Percentiles rank a stretch among this genome's conserved stretches.
Evolutionary conservation across 2,888 invertebrate species (phyloP).

Genomic region (Heliconius ethilla): DNA sequence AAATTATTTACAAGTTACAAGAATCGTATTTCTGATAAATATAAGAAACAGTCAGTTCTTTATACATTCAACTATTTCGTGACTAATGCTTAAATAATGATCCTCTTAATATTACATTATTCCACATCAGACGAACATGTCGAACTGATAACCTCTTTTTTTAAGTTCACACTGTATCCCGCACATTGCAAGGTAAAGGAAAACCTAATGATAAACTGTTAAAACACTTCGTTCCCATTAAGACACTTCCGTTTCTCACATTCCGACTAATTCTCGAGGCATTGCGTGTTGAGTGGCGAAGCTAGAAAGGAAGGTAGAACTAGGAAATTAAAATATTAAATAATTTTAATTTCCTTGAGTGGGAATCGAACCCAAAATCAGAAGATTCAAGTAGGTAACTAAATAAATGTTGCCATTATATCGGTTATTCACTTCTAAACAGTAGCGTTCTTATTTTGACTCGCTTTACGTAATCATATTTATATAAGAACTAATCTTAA

Average conservation of each 20-base stretch:
- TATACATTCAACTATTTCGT: slow-evolving; percentile 15
- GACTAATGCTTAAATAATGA: slow-evolving; percentile 37
- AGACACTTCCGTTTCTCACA: background rate
- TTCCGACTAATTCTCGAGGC: too few species aligned
- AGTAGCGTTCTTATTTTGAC: background rate
- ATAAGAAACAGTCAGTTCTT: background rate
- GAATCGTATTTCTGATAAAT: background rate
- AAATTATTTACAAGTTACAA: background rate
- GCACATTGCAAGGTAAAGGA: too few species aligned
- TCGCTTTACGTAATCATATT: slow-evolving; percentile 5
- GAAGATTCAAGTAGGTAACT: too few species aligned
- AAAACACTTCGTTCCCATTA: too few species aligned
- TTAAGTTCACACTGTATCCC: background rate
- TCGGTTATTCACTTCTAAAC: slow-evolving; percentile 7
- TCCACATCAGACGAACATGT: background rate
- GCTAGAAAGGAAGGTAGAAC: too few species aligned
- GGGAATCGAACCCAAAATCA: background rate
- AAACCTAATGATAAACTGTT: too few species aligned
- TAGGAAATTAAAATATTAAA: background rate
- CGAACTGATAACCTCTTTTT: slow-evolving; percentile 9
- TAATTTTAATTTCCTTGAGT: background rate
- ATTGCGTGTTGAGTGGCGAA: background rate
- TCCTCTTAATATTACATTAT: slow-evolving; percentile 5
- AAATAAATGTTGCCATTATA: background rate
- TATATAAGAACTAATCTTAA: slow-evolving; percentile 13